Evolutionary conservation across 2,113 vertebrate species (phyloP).

Genomic region (Oxyruncus cristatus): DNA sequence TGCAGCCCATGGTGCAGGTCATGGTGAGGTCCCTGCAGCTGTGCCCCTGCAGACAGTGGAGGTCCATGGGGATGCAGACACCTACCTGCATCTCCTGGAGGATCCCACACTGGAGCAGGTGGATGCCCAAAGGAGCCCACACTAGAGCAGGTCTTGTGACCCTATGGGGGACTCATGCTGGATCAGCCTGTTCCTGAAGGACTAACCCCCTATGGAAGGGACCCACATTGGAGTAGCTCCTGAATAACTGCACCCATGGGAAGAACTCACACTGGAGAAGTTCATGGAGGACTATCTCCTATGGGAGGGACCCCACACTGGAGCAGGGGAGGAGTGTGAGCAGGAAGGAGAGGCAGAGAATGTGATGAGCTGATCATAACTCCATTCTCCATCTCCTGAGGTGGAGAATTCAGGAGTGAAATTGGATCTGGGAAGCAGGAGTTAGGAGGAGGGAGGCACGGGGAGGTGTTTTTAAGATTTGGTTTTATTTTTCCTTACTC

Average conservation of each 20-base stretch:
- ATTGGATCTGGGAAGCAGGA: neutral
- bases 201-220: neutral
- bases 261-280: neutral
- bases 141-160: neutral
- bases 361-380: neutral
- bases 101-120: neutral
- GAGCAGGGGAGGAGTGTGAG: neutral
- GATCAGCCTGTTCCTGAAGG: neutral
- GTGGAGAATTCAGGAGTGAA: neutral
- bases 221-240: fast-evolving
- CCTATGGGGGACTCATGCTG: neutral
- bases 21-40: neutral
- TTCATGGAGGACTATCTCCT: neutral
- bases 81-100: neutral
- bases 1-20: neutral
- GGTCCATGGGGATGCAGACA: neutral
- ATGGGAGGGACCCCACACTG: neutral
- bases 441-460: fast-evolving
- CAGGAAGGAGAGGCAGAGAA: neutral
- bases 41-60: neutral
- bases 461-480: neutral
- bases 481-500: neutral
- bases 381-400: neutral
- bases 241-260: neutral
- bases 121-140: fast-evolving